Percentiles rank a stretch among this genome's conserved stretches.
Conservation (phyloP, 2,888 invertebrate species). For the Meta bourneti region DNA sequence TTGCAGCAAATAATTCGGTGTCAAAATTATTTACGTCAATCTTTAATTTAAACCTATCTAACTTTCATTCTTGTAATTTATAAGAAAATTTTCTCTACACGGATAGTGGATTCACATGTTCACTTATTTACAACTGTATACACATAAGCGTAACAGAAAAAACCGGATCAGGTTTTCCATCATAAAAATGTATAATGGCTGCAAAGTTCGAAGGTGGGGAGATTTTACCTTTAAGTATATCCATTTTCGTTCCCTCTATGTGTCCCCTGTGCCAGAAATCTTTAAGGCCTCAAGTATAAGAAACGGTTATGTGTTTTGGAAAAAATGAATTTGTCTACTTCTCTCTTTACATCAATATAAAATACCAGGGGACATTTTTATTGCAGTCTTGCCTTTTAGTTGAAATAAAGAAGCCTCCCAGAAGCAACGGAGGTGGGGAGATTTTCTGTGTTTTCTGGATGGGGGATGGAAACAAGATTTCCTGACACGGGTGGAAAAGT, state of each 20-base stretch:
- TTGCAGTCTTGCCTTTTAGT: conserved; percentile 57
- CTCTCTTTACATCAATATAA: conserved; percentile 68
- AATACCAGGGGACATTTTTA: conserved; percentile 63
- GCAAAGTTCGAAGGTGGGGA: conserved; percentile 53
- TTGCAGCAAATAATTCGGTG: no score
- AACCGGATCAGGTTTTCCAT: not conserved
- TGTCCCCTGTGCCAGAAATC: conserved; percentile 49
- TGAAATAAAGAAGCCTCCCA: conserved; percentile 54
- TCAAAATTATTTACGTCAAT: no score
- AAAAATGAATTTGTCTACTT: conserved; percentile 48
- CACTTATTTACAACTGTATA: no score
- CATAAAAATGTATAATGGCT: conserved; percentile 25
- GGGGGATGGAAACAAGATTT: not conserved
- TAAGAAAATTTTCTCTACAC: no score
- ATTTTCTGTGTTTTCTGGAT: not conserved
- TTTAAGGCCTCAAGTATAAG: conserved; percentile 15
- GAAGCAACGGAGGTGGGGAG: not conserved
- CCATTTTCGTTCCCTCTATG: conserved; percentile 50
- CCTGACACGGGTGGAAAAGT: not conserved
- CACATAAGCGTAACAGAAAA: no score
- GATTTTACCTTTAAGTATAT: conserved; percentile 49
- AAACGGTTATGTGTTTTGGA: not conserved
- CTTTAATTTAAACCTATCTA: no score
- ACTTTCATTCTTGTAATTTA: no score
- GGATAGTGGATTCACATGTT: no score